A percentile compares a stretch with the other conserved stretches of the same genome.
phyloP scores from a whole-genome alignment of 1,140 invertebrate genomes.

The Drosophila sp. region DNA sequence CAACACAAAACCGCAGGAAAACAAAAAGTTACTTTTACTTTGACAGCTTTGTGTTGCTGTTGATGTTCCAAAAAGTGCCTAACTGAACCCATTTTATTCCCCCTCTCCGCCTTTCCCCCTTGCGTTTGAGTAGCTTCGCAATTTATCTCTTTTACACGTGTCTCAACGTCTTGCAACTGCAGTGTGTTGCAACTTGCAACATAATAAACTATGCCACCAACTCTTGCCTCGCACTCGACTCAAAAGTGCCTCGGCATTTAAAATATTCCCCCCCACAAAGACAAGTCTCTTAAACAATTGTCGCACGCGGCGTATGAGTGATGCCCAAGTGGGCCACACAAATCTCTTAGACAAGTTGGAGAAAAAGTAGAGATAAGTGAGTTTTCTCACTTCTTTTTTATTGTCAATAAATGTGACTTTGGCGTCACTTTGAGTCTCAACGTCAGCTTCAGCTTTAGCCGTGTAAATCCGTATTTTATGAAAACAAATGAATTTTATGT shows the following conservation, averaged over 20 bases:
- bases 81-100: neutral
- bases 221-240: conserved; percentile 9
- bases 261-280: conserved; percentile 24
- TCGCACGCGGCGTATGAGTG: conserved; percentile 70
- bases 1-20: conserved; percentile 41
- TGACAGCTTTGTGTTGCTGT: conserved; percentile 37
- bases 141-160: conserved; percentile 53
- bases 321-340: conserved; percentile 44
- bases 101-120: neutral
- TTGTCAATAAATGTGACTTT: conserved; percentile 49
- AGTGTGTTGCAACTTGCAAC: conserved; percentile 40
- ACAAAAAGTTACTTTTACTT: conserved; percentile 56
- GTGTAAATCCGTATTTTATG: conserved; percentile 76
- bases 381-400: conserved; percentile 58
- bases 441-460: conserved; percentile 34
- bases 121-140: conserved; percentile 39
- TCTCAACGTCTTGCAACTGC: conserved; percentile 20
- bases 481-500: conserved; percentile 81
- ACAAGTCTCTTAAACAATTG: conserved; percentile 58
- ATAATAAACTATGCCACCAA: conserved; percentile 31
- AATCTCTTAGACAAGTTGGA: conserved; percentile 30
- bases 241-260: conserved; percentile 31
- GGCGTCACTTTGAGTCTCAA: neutral
- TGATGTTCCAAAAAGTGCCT: conserved; percentile 21
- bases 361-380: too few relatives aligned